Evolutionary conservation across 2,113 vertebrate species (phyloP).

Genomic region (Dromiciops gliroides): DNA sequence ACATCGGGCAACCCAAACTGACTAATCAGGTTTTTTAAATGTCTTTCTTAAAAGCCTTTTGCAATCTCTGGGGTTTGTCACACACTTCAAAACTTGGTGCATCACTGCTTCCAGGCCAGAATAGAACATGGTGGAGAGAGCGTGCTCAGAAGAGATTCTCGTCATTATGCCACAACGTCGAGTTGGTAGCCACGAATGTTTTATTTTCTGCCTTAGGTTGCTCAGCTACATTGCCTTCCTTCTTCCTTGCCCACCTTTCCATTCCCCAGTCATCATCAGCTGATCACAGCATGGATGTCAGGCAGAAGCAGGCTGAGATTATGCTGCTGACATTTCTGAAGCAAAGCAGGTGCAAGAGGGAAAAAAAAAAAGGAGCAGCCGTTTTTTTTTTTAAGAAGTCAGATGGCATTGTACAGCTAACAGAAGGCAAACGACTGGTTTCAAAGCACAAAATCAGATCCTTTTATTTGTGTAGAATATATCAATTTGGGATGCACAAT

Average conservation of each 20-base stretch:
- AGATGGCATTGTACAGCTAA: slow-evolving; percentile 81
- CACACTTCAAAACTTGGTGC: not conserved
- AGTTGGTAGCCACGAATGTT: not conserved
- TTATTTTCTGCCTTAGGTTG: not conserved
- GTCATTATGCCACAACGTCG: fast-evolving
- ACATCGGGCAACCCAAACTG: not conserved
- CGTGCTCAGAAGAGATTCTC: not conserved
- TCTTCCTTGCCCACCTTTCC: slow-evolving; percentile 52
- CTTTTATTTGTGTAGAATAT: slow-evolving; percentile 84
- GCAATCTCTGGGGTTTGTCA: not conserved
- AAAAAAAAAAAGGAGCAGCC: slow-evolving; percentile 63
- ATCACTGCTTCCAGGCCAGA: not conserved
- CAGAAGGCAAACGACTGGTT: slow-evolving; percentile 80
- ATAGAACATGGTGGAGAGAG: not conserved
- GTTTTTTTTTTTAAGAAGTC: slow-evolving; percentile 81
- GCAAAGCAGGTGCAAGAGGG: slow-evolving; percentile 83
- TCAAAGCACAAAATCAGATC: slow-evolving; percentile 83
- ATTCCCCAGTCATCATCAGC: slow-evolving; percentile 60
- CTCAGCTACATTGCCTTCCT: not conserved
- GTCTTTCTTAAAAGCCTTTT: not conserved
- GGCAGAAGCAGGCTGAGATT: slow-evolving; percentile 73
- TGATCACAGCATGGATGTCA: slow-evolving; percentile 61
- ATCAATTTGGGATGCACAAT: slow-evolving; percentile 78
- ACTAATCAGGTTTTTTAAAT: not conserved
- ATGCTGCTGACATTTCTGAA: slow-evolving; percentile 77